phyloP scores from a whole-genome alignment of 1,140 invertebrate genomes.

The Anoplophora glabripennis region DNA sequence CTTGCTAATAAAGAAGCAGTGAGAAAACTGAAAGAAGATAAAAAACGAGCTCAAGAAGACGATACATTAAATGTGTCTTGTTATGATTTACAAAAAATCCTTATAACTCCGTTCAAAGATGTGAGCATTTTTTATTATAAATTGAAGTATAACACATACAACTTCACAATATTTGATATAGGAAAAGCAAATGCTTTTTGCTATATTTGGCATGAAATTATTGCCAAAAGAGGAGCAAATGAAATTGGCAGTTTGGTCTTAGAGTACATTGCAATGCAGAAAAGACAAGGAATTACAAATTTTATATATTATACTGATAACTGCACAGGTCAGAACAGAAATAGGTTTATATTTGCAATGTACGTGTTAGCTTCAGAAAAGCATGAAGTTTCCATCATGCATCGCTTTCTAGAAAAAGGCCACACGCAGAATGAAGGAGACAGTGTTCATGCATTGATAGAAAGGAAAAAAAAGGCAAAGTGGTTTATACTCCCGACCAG shows the following conservation, averaged over 20 bases:
- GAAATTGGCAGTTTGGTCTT: slow-evolving; percentile 20
- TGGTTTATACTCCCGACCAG: no score
- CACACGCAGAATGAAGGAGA: no score
- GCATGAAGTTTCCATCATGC: background rate
- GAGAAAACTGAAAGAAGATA: background rate
- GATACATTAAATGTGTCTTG: slow-evolving; percentile 6
- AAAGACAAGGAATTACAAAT: no score
- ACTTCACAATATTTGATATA: slow-evolving; percentile 49
- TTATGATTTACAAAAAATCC: slow-evolving; percentile 45
- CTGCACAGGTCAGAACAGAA: no score
- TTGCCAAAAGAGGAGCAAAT: slow-evolving; percentile 47
- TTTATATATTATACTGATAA: no score
- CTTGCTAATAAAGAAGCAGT: no score
- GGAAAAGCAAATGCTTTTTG: slow-evolving; percentile 39
- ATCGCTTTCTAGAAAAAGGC: no score
- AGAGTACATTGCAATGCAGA: background rate
- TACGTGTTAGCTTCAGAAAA: no score
- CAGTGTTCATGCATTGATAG: no score
- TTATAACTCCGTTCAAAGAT: slow-evolving; percentile 37
- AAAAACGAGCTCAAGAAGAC: background rate
- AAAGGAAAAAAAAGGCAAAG: no score
- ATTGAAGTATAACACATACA: slow-evolving; percentile 48
- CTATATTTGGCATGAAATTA: slow-evolving; percentile 50
- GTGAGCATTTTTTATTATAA: slow-evolving; percentile 45
- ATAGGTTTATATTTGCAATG: no score